phyloP scores from a whole-genome alignment of 2,888 invertebrate genomes.

The Microctonus brassicae region DNA sequence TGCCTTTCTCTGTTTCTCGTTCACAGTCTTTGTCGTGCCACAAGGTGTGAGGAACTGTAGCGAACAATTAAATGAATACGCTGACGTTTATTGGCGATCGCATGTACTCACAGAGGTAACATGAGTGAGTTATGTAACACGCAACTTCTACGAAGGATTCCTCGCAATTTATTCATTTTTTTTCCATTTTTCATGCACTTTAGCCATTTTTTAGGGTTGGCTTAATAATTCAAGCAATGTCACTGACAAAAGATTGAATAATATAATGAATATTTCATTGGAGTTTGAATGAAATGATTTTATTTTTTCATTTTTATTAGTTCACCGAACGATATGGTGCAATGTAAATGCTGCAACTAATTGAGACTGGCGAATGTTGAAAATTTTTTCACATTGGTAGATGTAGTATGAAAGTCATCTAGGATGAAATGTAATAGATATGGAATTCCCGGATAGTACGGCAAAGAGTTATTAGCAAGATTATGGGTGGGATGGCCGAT shows the following conservation, averaged over 20 bases:
- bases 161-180: constrained; percentile 18
- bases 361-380: background rate
- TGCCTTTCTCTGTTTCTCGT: constrained; percentile 24
- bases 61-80: constrained; percentile 44
- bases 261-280: too few species aligned
- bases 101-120: constrained; percentile 25
- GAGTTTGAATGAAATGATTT: background rate
- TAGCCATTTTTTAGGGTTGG: background rate
- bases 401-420: background rate
- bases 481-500: constrained; percentile 60
- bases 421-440: constrained; percentile 33
- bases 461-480: constrained; percentile 61
- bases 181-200: background rate
- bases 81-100: constrained; percentile 47
- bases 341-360: background rate
- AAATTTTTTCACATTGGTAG: background rate
- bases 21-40: constrained; percentile 24
- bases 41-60: constrained; percentile 20
- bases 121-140: constrained; percentile 29
- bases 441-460: constrained; percentile 32
- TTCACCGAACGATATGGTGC: background rate
- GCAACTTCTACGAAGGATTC: constrained; percentile 19
- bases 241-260: too few species aligned
- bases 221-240: background rate
- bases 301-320: background rate